Evolutionary conservation across 30 jellyfish, hydroid and myxozoan species (phyloP), one percentile per base, ranked within the genome.

Genomic region (Aurelia aurita complex sp. Pacific): DNA sequence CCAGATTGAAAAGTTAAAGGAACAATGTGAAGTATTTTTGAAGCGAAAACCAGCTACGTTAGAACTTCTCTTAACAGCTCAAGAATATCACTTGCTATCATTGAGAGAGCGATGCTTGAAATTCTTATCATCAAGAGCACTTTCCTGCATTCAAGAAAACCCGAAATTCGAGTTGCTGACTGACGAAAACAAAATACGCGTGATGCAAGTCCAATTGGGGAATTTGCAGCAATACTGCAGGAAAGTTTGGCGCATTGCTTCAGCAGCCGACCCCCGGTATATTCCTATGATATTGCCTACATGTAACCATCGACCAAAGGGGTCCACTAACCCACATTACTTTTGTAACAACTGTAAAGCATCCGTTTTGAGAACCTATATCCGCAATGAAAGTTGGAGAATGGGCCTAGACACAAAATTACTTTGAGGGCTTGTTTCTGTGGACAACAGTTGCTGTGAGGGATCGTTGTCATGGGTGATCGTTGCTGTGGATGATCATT

Each of bases 31-130:
- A 73, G 73, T 79, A 18, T 82, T 34, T 68, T 76, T 91, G 53
- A 73, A 86, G 57, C 81, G 90, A 12, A 85, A 86, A 62, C 91
- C 88, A 52, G 93, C 96, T 2, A 61, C 96, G 3, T 34, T 91
- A 18, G 98, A 91, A 12, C 94, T 84, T 60, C 91, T 91, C 62
- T 59, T 91, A 64, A 75, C 89, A n/a, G 98, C 98, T 2, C 96
- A 91, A 67, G 96, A 85, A 61, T 91, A 82, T 80, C 57, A 75
- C 81, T 75, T 91, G 2, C 57, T 19, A 2, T 81, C 76, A 9
- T 87, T 91, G 9, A 55, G 64, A 64, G 96, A 86, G 11, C 86
- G 87, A 57, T 91, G 98, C 59, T 70, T 91, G 70, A 69, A 82
- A 55, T 83, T 87, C 35, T 51, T 91, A 15, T 85, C 98, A 12